These are phyloP conservation scores for Cheilosia pagana DNA, from an alignment of 2,888 invertebrate species.

Conservation along the genomic window DNA sequence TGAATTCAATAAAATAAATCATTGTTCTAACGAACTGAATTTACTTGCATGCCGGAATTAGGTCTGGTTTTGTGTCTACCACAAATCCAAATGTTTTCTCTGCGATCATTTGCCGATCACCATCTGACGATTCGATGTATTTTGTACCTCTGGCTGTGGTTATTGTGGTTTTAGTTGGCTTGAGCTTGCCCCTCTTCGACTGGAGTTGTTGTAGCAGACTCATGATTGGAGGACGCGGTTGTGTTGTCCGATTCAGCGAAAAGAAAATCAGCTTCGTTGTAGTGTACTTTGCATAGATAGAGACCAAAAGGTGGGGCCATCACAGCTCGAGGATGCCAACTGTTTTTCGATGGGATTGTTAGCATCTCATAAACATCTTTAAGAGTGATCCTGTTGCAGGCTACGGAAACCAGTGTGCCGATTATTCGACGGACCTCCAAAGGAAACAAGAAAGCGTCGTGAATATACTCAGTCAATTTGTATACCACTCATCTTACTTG, in stretches of 20 bases:
- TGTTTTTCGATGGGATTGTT: slow-evolving; percentile 89
- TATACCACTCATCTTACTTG: slow-evolving; percentile 87
- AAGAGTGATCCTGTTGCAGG: slow-evolving; percentile 85
- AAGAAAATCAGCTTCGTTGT: slow-evolving; percentile 86
- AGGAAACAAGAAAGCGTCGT: no score
- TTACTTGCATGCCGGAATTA: slow-evolving; percentile 88
- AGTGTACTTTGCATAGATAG: slow-evolving; percentile 89
- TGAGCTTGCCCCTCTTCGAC: slow-evolving; percentile 85
- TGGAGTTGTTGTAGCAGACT: slow-evolving; percentile 87
- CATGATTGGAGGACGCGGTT: slow-evolving; percentile 83
- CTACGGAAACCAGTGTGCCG: slow-evolving; percentile 87
- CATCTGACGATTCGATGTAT: slow-evolving; percentile 84
- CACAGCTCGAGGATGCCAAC: slow-evolving; percentile 85
- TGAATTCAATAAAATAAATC: no score
- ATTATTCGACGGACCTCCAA: slow-evolving; percentile 91
- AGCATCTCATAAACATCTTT: slow-evolving; percentile 90
- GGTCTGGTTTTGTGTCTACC: slow-evolving; percentile 92
- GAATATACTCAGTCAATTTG: no score
- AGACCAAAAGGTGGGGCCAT: slow-evolving; percentile 88
- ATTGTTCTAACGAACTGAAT: no score
- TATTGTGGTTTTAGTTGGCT: slow-evolving; percentile 88
- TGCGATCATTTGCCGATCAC: slow-evolving; percentile 76
- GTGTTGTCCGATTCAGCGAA: slow-evolving; percentile 10
- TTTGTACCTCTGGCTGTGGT: slow-evolving; percentile 88
- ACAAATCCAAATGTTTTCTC: slow-evolving; percentile 88